phyloP scores from a whole-genome alignment of 1,140 invertebrate genomes.

The Trichogramma pretiosum region DNA sequence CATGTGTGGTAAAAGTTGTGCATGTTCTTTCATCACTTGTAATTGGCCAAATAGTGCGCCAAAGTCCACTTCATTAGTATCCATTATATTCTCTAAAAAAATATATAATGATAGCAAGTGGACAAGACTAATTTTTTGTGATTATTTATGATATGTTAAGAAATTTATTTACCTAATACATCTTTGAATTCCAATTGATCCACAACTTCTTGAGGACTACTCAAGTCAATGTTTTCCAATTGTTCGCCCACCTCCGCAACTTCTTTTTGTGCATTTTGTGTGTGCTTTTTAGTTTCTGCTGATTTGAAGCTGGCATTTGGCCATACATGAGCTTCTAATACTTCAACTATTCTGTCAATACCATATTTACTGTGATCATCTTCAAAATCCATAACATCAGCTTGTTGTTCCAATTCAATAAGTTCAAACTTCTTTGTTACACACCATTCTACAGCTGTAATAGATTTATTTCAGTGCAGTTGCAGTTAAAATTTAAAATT shows the following conservation, averaged over 20 bases:
- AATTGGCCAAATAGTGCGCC: slow-evolving; percentile 56
- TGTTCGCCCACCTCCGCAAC: slow-evolving; percentile 32
- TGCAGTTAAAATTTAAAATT: slow-evolving; percentile 6
- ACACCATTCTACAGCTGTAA: slow-evolving; percentile 55
- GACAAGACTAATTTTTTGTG: neutral
- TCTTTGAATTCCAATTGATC: slow-evolving; percentile 32
- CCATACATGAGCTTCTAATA: slow-evolving; percentile 69
- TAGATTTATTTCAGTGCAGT: too few relatives aligned
- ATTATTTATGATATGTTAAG: neutral
- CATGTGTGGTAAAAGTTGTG: slow-evolving; percentile 51
- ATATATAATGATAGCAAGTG: neutral
- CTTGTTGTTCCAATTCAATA: slow-evolving; percentile 55
- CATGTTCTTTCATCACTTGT: slow-evolving; percentile 59
- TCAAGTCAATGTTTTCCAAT: slow-evolving; percentile 34
- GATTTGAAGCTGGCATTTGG: slow-evolving; percentile 65
- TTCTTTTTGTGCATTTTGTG: slow-evolving; percentile 19
- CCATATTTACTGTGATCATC: slow-evolving; percentile 57
- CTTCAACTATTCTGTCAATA: slow-evolving; percentile 64
- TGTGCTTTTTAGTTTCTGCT: slow-evolving; percentile 24
- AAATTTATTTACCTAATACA: slow-evolving; percentile 30
- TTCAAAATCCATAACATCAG: slow-evolving; percentile 43
- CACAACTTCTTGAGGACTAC: slow-evolving; percentile 20
- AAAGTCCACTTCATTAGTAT: slow-evolving; percentile 50
- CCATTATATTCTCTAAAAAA: slow-evolving; percentile 40
- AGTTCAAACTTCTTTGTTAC: slow-evolving; percentile 61